These are phyloP conservation scores for Drosophila fulvimacula DNA, from an alignment of 2,888 invertebrate genomes.

Conservation along the genomic window DNA sequence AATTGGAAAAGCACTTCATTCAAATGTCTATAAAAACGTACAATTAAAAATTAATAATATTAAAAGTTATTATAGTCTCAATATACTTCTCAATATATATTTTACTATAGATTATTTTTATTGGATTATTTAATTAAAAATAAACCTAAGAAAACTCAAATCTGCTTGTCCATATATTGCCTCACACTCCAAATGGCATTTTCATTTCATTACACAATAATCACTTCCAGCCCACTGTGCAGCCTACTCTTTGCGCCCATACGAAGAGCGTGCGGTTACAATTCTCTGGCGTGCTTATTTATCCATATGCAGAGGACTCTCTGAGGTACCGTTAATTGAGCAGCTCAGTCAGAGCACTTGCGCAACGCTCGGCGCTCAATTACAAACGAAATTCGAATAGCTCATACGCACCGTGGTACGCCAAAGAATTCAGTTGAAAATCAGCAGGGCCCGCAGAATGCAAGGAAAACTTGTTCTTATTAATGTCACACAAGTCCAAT, in stretches of 20 bases:
- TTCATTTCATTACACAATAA: neutral
- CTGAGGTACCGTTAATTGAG: constrained; percentile 52
- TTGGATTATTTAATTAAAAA: neutral
- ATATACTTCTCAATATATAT: too few species aligned
- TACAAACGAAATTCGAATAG: constrained; percentile 55
- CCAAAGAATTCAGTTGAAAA: neutral
- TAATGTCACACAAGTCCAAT: constrained; percentile 21
- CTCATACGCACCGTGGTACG: constrained; percentile 51
- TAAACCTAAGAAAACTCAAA: neutral
- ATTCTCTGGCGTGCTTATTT: constrained; percentile 52
- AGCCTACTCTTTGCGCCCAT: constrained; percentile 39
- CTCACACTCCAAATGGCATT: neutral
- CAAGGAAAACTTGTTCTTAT: constrained; percentile 20
- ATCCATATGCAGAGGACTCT: constrained; percentile 53
- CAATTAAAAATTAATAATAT: too few species aligned
- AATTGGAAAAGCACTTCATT: too few species aligned
- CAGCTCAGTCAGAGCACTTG: constrained; percentile 58
- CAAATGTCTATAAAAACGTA: too few species aligned
- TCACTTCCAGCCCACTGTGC: constrained; percentile 33
- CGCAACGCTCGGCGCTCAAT: constrained; percentile 62
- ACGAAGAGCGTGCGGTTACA: constrained; percentile 61
- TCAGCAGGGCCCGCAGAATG: constrained; percentile 8
- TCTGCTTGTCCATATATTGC: neutral
- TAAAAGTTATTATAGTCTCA: too few species aligned
- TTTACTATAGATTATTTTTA: too few species aligned